Base-by-base conservation (phyloP, 2,888 invertebrate genomes). In the Ametastegia equiseti region DNA sequence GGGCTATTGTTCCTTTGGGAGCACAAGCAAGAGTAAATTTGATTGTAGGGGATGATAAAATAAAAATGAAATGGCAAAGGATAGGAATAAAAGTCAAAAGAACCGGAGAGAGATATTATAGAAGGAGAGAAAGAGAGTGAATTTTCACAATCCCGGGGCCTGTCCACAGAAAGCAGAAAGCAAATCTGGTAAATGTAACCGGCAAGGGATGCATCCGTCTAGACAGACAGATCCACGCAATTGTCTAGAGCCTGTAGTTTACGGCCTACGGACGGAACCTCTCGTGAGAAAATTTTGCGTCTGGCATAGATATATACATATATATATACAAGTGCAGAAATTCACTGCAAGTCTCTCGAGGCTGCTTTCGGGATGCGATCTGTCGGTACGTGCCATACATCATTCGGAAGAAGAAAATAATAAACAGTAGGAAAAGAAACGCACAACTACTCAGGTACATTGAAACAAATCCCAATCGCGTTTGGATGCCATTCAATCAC, bases 161-260 rank as follows among this genome's bases (percentile, higher is more conserved):
- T 75, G 36, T 75, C 30, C 78, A 78, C 36, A 78, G 78, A 78
- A 60, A 42, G 36, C 78, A 63, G 60, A 78, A 57, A 78, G 78
- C 60, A 60, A 39, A 85, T 88, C 88, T 88, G 89, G 86, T 85
- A 85, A 88, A 86, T 87, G 88, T 87, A 84, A 83, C 82, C 54
- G 54, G 67, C 81, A 83, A 85, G 86, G 87, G 87, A 88, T 86
- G 84, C 85, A 84, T 36, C 82, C 84, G 91, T 91, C 91, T 91
- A 91, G 91, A 91, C 91, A 89, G 82, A 88, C 89, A 90, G 91
- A 90, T 86, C 88, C 86, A 85, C 84, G 87, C 88, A 88, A 90
- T 90, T 89, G 90, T 90, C 90, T 90, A 88, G 87, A 42, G 78
- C 27, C 78, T 78, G 78, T 50, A 60, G 60, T 78, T 78, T 63